Conservation (phyloP, 2,888 invertebrate species). For the Drosophila infuscata region DNA sequence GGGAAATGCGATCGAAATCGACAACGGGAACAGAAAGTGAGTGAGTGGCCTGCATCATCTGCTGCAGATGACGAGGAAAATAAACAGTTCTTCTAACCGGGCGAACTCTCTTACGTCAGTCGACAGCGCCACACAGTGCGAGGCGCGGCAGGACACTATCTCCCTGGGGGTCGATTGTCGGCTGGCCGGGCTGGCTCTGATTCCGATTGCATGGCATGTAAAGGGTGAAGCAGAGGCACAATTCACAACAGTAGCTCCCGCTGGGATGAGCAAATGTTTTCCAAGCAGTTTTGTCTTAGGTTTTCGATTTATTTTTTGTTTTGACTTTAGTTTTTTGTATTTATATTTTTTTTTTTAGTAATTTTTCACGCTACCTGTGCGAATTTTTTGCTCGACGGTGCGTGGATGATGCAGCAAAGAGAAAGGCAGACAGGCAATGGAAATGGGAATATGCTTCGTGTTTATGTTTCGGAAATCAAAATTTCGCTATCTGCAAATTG, state of each 20-base stretch:
- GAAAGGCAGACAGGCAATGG: slow-evolving; percentile 14
- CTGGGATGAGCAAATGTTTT: slow-evolving; percentile 50
- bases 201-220: slow-evolving; percentile 65
- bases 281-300: slow-evolving; percentile 37
- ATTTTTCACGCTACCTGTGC: slow-evolving; percentile 82
- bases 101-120: slow-evolving; percentile 51
- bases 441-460: slow-evolving; percentile 52
- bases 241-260: slow-evolving; percentile 56
- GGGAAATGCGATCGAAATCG: neutral
- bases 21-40: neutral
- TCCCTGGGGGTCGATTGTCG: slow-evolving; percentile 61
- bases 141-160: slow-evolving; percentile 66
- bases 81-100: slow-evolving; percentile 55
- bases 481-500: slow-evolving; percentile 77
- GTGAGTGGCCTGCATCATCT: neutral
- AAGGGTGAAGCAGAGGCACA: slow-evolving; percentile 69
- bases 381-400: slow-evolving; percentile 76
- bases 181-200: slow-evolving; percentile 47
- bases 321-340: slow-evolving; percentile 10
- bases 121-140: slow-evolving; percentile 49
- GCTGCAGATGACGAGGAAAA: slow-evolving; percentile 54
- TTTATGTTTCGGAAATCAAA: slow-evolving; percentile 82
- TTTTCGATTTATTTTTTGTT: slow-evolving; percentile 27
- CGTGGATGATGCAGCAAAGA: slow-evolving; percentile 42
- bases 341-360: slow-evolving; percentile 51